These are phyloP conservation scores for Bathynomus jamesi DNA, from an alignment of 1,140 invertebrate species.

Conservation along the genomic window DNA sequence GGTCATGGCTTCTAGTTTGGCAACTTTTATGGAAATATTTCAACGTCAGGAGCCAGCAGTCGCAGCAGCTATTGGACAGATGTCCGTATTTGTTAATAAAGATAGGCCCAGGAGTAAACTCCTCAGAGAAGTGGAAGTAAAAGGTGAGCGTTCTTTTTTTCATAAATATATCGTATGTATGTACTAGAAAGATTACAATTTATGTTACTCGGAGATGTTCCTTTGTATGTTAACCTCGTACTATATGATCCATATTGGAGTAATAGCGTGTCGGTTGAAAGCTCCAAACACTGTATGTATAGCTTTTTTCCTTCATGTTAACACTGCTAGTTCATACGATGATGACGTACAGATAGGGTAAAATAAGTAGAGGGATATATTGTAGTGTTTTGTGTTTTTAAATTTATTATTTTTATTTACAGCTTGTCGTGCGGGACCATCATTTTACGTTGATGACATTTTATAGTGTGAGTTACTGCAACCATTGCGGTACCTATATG, in stretches of 20 bases:
- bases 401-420: slow-evolving; percentile 38
- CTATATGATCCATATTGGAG: too few species aligned
- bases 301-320: too few species aligned
- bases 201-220: not conserved
- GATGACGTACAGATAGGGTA: too few species aligned
- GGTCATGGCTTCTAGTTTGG: slow-evolving; percentile 65
- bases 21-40: slow-evolving; percentile 65
- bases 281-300: too few species aligned
- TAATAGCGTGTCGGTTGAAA: too few species aligned
- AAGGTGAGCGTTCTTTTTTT: slow-evolving; percentile 49
- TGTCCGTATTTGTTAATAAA: slow-evolving; percentile 71
- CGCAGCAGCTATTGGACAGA: slow-evolving; percentile 52
- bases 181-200: not conserved
- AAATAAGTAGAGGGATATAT: too few species aligned
- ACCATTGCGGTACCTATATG: slow-evolving; percentile 88
- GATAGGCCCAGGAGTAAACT: slow-evolving; percentile 69
- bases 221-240: not conserved
- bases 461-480: slow-evolving; percentile 80
- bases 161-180: not conserved
- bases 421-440: slow-evolving; percentile 72
- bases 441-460: slow-evolving; percentile 81
- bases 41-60: slow-evolving; percentile 52
- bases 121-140: slow-evolving; percentile 57
- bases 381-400: too few species aligned
- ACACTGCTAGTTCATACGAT: too few species aligned